These are phyloP conservation scores for Chrysaora quinquecirrha DNA, from an alignment of 30 jellyfish, hydroid and myxozoan species.

Conservation along the genomic window DNA sequence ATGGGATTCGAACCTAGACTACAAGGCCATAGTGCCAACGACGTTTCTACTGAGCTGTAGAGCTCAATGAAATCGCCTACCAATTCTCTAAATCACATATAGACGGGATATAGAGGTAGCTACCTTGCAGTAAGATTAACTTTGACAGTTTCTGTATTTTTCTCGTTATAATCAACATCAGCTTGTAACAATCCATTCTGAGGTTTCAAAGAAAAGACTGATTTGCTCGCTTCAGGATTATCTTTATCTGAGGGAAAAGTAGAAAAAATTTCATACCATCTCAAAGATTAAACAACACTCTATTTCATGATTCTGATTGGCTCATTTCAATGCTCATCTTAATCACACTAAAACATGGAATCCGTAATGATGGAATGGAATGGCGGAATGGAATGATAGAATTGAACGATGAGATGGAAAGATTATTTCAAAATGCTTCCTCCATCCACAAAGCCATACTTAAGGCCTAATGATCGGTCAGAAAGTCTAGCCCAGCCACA, in stretches of 20 bases:
- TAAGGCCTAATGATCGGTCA: too few species aligned
- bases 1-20: too few species aligned
- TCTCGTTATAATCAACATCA: conserved; percentile 15
- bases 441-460: background rate
- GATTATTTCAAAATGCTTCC: background rate
- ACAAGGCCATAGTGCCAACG: too few species aligned
- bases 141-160: conserved; percentile 46
- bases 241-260: conserved; percentile 19
- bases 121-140: conserved; percentile 59
- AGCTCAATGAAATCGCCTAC: too few species aligned
- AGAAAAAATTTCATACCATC: background rate
- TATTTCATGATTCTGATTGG: too few species aligned
- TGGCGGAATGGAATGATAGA: too few species aligned
- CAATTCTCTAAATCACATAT: background rate
- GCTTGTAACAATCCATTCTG: conserved; percentile 34
- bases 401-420: background rate
- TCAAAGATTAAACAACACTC: too few species aligned
- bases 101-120: background rate
- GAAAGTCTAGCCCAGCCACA: too few species aligned
- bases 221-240: conserved; percentile 63
- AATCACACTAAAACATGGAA: background rate
- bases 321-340: too few species aligned
- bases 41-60: too few species aligned
- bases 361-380: too few species aligned
- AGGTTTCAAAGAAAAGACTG: conserved; percentile 44